Evolutionary conservation across 2,888 invertebrate genomes (phyloP), one percentile per base, ranked within the genome.

Genomic region (Lamproptera curius): DNA sequence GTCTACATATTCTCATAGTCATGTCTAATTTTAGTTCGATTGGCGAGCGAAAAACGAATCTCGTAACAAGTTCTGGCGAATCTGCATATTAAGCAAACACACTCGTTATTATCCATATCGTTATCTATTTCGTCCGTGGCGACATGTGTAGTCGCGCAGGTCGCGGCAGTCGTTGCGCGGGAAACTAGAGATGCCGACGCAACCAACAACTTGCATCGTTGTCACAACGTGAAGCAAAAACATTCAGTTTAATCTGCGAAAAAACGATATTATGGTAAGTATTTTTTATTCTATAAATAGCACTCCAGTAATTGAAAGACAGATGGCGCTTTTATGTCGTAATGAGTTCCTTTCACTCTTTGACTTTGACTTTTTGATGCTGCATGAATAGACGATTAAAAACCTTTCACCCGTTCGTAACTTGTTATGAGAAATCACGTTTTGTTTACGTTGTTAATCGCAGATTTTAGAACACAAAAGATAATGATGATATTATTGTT

Each of bases 201-300:
- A 53, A 51, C 50, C 60, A 59, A 52, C 54, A 61, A 39, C 43
- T 54, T 47, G 42, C 46, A 31, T 55, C 50, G 13, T 50, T 50
- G 10, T 40, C 50, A 37, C 34, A 48, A 45, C 15, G 46, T 46
- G 28, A 41, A 34, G 26, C 16, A 28, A 52, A 50, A 56, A 11
- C 14, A 10, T 52, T 50, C 61, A n/a, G n/a, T n/a, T n/a, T n/a
- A n/a, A n/a, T n/a, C n/a, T n/a, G n/a, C n/a, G 36, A 50, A 56
- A 54, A 54, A 56, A 48, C 38, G 65, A 59, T 17, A 41, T 28
- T 46, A 80, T 79, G 82, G 81, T 82, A 56, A 78, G 81, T 72
- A 40, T 13, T 41, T 47, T 42, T 23, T 47, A 38, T 50, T 51
- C 46, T 35, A 44, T 1, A 16, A 17, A 10, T 4, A 23, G 16